Base-by-base conservation (phyloP, 2,797 vertebrate genomes). In the Dermochelys coriacea region DNA sequence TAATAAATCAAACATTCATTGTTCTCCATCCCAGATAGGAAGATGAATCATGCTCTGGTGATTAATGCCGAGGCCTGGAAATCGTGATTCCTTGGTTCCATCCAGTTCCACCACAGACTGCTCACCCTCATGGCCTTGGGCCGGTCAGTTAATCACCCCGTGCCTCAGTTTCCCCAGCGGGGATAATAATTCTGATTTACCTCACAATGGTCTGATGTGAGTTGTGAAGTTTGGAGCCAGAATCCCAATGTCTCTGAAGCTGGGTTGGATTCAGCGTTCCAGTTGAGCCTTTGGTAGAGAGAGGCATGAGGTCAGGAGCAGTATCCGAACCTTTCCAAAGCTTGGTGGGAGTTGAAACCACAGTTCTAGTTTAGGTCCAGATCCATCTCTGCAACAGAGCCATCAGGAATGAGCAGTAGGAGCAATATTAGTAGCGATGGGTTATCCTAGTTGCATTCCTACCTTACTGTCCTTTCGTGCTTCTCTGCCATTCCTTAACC, bases 391-490 rank as follows among this genome's bases (percentile, higher is more conserved):
- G 82, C 93, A 88, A 90, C 97, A 95, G 97, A 97, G 95, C 97
- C 96, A 95, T 95, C 96, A 96, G 10, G 41, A 92, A 96, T 91
- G 93, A 96, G 92, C 74, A 95, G 88, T 80, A 87, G 52, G 3
- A 1, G 61, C 93, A 96, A 96, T 92, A 94, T 91, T 91, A 0
- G 3, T 8, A 61, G 94, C 94, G 95, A 97, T 97, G 97, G 64
- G n/a, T 12, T 71, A 23, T 37, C 5, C 64, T 21, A 41, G 19
- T 5, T 41, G 64, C 64, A n/a, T 23, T 19, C 64, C 64, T n/a
- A 9, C 85, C 47, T 90, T 74, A 49, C 55, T 95, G 95, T 90
- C 85, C 87, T 93, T 92, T 87, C 71, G 92, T 93, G 87, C 82
- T 3, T 0, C 37, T 88, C 92, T 87, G 52, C 3, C 37, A 0